These are phyloP conservation scores for Netelia melanura DNA, from an alignment of 2,888 invertebrate species.

Conservation along the genomic window DNA sequence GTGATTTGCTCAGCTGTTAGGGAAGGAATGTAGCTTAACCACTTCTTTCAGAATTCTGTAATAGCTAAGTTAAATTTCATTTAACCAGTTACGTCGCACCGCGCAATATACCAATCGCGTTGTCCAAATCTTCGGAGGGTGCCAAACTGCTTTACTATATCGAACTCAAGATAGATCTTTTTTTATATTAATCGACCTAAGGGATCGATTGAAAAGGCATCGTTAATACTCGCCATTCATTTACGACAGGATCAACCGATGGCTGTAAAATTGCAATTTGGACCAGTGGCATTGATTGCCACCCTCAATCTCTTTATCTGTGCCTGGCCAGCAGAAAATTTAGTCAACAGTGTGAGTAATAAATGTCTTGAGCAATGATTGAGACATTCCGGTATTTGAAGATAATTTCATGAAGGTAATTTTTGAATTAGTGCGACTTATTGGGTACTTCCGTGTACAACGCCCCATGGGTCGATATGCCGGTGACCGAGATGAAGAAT, in stretches of 20 bases:
- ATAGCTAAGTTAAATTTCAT: too few species aligned
- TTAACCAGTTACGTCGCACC: too few species aligned
- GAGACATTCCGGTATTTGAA: background rate
- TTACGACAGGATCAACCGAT: constrained; percentile 25
- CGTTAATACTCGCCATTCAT: background rate
- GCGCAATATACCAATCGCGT: too few species aligned
- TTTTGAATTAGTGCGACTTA: background rate
- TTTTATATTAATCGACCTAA: background rate
- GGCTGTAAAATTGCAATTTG: constrained; percentile 20
- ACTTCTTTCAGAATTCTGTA: background rate
- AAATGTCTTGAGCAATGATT: background rate
- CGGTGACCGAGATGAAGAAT: background rate
- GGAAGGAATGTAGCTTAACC: too few species aligned
- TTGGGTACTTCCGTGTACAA: background rate
- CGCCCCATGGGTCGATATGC: background rate
- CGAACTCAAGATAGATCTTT: background rate
- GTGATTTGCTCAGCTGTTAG: too few species aligned
- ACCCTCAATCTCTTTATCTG: background rate
- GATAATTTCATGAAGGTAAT: background rate
- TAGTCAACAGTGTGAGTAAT: constrained; percentile 53
- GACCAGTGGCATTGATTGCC: background rate
- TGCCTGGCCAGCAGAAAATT: constrained; percentile 56
- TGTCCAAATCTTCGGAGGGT: too few species aligned
- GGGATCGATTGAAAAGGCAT: background rate
- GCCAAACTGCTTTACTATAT: background rate